phyloP scores from a whole-genome alignment of 92 coral and sea anemone genomes.

The Isaurus tuberculatus region DNA sequence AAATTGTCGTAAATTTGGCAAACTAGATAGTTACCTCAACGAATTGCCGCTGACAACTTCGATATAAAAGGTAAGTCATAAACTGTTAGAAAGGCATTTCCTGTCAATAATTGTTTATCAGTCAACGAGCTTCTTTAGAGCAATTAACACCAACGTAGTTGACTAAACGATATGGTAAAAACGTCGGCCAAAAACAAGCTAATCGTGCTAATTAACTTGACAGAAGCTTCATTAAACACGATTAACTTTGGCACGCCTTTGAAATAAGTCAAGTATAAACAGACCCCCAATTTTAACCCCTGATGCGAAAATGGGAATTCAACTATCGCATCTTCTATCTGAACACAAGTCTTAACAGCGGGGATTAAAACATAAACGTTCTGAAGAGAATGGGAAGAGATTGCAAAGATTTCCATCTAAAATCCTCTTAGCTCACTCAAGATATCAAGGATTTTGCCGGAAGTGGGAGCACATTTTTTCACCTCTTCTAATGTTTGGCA shows the following conservation, averaged over 20 bases:
- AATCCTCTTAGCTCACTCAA: slow-evolving; percentile 25
- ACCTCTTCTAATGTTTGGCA: slow-evolving; percentile 17
- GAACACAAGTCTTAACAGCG: slow-evolving; percentile 26
- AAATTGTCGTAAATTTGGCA: too few relatives aligned
- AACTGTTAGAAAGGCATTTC: slow-evolving; percentile 62
- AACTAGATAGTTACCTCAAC: background rate
- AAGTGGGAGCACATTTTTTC: slow-evolving; percentile 28
- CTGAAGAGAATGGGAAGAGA: slow-evolving; percentile 33
- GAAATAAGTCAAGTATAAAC: slow-evolving; percentile 21
- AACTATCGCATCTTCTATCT: slow-evolving; percentile 1
- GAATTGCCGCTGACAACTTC: slow-evolving; percentile 38
- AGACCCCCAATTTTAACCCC: slow-evolving; percentile 25
- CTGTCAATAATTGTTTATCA: slow-evolving; percentile 55
- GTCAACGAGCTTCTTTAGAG: slow-evolving; percentile 31
- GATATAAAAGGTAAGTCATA: slow-evolving; percentile 7
- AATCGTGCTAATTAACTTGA: slow-evolving; percentile 47
- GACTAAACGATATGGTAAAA: slow-evolving; percentile 47
- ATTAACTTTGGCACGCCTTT: slow-evolving; percentile 49
- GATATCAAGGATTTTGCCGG: slow-evolving; percentile 32
- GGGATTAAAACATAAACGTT: slow-evolving; percentile 29
- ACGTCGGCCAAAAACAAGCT: slow-evolving; percentile 39
- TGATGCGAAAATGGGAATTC: slow-evolving; percentile 26
- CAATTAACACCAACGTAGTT: slow-evolving; percentile 41
- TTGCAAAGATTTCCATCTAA: slow-evolving; percentile 28
- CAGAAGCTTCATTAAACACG: slow-evolving; percentile 48